phyloP scores from a whole-genome alignment of 2,113 vertebrate species.

The Climacteris rufus region DNA sequence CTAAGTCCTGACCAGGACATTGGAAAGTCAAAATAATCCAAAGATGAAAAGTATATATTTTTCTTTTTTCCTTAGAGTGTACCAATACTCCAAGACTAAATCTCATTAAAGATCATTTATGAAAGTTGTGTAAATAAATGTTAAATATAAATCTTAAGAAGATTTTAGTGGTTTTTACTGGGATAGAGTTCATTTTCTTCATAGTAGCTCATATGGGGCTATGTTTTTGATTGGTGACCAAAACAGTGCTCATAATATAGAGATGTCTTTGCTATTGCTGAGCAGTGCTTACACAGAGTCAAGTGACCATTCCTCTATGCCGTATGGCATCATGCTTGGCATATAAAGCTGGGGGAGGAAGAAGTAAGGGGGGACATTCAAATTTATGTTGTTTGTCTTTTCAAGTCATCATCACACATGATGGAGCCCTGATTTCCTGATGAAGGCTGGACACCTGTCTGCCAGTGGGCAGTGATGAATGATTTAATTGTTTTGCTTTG shows the following conservation, averaged over 20 bases:
- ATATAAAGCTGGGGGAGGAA: background rate
- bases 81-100: background rate
- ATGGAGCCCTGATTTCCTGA: background rate
- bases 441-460: background rate
- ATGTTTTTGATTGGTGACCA: background rate
- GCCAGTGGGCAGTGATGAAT: background rate
- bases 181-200: background rate
- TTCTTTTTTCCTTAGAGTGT: fast-evolving
- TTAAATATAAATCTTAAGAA: background rate
- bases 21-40: background rate
- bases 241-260: background rate
- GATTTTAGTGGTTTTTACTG: background rate
- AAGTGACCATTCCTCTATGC: background rate
- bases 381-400: background rate
- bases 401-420: background rate
- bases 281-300: background rate
- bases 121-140: background rate
- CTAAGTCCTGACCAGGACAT: background rate
- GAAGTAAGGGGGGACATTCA: background rate
- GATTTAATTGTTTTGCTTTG: background rate
- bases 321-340: background rate
- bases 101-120: background rate
- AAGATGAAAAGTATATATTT: background rate
- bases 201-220: background rate
- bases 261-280: background rate